Conservation (phyloP, 2,113 vertebrate species). For the Oryzias celebensis region DNA sequence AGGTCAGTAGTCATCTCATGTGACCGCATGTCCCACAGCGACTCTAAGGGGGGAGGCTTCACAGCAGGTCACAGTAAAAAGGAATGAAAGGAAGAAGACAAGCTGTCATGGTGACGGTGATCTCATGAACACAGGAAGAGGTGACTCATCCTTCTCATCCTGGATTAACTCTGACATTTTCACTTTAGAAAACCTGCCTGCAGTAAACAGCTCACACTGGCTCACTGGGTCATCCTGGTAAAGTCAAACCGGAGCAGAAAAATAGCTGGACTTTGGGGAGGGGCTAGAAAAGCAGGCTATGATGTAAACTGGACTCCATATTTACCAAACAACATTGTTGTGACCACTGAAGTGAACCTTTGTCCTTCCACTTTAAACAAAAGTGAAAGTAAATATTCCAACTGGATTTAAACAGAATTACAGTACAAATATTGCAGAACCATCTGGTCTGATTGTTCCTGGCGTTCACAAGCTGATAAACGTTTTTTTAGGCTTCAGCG, state of each 20-base stretch:
- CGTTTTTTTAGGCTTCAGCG: no score
- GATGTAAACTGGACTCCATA: neutral
- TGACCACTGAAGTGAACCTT: neutral
- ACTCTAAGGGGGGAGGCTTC: conserved; percentile 22
- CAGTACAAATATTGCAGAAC: no score
- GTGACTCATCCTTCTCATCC: conserved; percentile 21
- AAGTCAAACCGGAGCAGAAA: neutral
- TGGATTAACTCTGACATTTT: conserved; percentile 3
- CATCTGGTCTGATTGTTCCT: no score
- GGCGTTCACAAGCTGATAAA: no score
- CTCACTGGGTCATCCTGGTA: neutral
- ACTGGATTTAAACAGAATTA: no score
- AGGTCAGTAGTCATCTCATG: conserved; percentile 21
- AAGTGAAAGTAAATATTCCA: no score
- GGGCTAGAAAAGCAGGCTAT: neutral
- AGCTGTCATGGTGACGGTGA: conserved; percentile 1
- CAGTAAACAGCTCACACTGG: neutral
- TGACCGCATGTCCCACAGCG: conserved; percentile 14
- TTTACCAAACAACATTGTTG: neutral
- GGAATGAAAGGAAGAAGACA: neutral
- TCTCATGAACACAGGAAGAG: neutral
- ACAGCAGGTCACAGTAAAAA: conserved; percentile 1
- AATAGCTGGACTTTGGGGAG: no score
- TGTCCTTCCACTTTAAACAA: neutral
- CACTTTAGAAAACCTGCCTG: conserved; percentile 1